Conservation (phyloP, 2,888 invertebrate species). For the Parelbella ahira region DNA sequence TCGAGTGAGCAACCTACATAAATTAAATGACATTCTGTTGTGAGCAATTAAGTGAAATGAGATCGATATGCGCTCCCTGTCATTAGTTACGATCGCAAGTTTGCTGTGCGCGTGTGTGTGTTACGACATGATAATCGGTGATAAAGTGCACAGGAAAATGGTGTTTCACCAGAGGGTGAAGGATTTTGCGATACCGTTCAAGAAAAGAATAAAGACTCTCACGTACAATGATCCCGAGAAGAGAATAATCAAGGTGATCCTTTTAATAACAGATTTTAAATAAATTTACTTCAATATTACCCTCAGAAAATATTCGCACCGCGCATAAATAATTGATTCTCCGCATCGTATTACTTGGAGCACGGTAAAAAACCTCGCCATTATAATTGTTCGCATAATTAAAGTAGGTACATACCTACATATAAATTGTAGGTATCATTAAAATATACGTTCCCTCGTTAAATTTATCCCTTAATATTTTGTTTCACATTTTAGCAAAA, state of each 20-base stretch:
- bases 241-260: constrained; percentile 60
- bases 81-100: constrained; percentile 44
- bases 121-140: constrained; percentile 69
- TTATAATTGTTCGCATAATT: too few relatives aligned
- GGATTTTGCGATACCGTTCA: constrained; percentile 72
- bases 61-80: constrained; percentile 56
- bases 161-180: constrained; percentile 72
- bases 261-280: too few relatives aligned
- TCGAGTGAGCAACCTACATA: constrained; percentile 29
- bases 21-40: constrained; percentile 31
- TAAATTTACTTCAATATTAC: too few relatives aligned
- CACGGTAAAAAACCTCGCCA: too few relatives aligned
- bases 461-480: too few relatives aligned
- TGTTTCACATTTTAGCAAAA: too few relatives aligned
- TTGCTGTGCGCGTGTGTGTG: constrained; percentile 47
- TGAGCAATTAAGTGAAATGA: constrained; percentile 35
- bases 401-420: too few relatives aligned
- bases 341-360: too few relatives aligned
- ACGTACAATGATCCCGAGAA: constrained; percentile 64
- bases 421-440: too few relatives aligned
- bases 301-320: too few relatives aligned
- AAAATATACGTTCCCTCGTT: too few relatives aligned
- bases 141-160: constrained; percentile 72
- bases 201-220: constrained; percentile 62
- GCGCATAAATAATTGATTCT: too few relatives aligned